Evolutionary conservation across 2,888 invertebrate genomes (phyloP).

Genomic region (Gibbula magus): DNA sequence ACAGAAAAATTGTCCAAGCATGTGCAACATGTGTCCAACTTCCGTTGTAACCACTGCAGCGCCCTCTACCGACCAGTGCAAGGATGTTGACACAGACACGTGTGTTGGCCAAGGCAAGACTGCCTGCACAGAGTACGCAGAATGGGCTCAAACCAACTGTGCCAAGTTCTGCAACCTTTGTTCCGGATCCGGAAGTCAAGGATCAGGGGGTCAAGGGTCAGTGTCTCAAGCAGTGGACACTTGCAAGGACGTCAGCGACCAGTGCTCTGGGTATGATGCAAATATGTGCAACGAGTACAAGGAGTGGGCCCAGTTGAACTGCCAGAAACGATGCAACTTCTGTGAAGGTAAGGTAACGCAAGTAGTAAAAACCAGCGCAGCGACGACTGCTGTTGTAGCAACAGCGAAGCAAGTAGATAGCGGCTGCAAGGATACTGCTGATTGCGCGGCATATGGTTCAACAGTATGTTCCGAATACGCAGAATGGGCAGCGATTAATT

Average conservation of each 20-base stretch:
- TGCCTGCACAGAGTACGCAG: constrained; percentile 50
- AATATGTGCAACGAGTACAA: constrained; percentile 45
- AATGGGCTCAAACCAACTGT: constrained; percentile 56
- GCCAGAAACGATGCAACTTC: constrained; percentile 46
- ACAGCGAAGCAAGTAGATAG: background rate
- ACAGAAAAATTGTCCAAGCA: constrained; percentile 44
- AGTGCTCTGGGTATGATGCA: constrained; percentile 33
- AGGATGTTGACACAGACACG: constrained; percentile 35
- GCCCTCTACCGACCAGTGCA: background rate
- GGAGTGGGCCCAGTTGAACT: constrained; percentile 51
- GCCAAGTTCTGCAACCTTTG: constrained; percentile 49
- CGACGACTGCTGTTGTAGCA: background rate
- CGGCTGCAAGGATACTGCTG: background rate
- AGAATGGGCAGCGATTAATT: constrained; percentile 43
- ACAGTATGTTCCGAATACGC: constrained; percentile 44
- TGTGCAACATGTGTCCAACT: constrained; percentile 50
- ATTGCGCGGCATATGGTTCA: constrained; percentile 44
- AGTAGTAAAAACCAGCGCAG: too few species aligned
- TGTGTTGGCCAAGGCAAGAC: constrained; percentile 47
- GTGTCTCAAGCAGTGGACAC: background rate
- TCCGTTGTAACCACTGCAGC: background rate
- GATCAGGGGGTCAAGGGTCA: background rate
- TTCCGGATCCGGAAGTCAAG: background rate
- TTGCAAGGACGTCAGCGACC: constrained; percentile 30
- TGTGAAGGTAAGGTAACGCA: constrained; percentile 33